A percentile compares a stretch with the other conserved stretches of the same genome.
Evolutionary conservation across 2,797 vertebrate genomes (phyloP).

Genomic region (Typhlichthys subterraneus): DNA sequence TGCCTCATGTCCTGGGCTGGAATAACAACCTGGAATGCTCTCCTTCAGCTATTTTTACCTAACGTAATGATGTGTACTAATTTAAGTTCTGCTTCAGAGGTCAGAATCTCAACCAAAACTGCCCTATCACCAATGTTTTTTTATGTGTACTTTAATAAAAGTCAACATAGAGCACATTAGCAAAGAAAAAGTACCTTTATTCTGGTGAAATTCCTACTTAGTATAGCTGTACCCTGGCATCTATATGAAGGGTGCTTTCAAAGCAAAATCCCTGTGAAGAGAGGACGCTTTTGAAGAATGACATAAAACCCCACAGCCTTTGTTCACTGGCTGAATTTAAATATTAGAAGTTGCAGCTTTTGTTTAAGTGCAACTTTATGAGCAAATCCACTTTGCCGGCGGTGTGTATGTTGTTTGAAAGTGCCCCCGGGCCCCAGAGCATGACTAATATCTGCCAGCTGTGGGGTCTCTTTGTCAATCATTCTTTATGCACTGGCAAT

Average conservation of each 20-base stretch:
- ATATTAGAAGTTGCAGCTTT: slow-evolving; percentile 43
- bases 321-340: background rate
- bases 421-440: slow-evolving; percentile 57
- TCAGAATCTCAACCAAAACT: too few species aligned
- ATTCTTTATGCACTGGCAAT: slow-evolving; percentile 38
- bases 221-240: background rate
- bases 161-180: background rate
- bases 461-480: slow-evolving; percentile 37
- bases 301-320: too few species aligned
- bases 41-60: slow-evolving; percentile 11
- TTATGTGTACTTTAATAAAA: background rate
- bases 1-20: slow-evolving; percentile 27
- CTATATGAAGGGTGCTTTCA: background rate
- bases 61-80: slow-evolving; percentile 10
- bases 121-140: too few species aligned
- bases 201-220: too few species aligned
- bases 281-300: too few species aligned
- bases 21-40: slow-evolving; percentile 1
- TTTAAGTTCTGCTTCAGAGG: too few species aligned
- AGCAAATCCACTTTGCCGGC: slow-evolving; percentile 46
- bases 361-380: slow-evolving; percentile 22
- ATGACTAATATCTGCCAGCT: slow-evolving; percentile 49
- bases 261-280: too few species aligned
- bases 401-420: slow-evolving; percentile 59
- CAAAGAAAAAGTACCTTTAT: background rate